Conservation (phyloP, 2,113 vertebrate genomes). For the Lontra canadensis region DNA sequence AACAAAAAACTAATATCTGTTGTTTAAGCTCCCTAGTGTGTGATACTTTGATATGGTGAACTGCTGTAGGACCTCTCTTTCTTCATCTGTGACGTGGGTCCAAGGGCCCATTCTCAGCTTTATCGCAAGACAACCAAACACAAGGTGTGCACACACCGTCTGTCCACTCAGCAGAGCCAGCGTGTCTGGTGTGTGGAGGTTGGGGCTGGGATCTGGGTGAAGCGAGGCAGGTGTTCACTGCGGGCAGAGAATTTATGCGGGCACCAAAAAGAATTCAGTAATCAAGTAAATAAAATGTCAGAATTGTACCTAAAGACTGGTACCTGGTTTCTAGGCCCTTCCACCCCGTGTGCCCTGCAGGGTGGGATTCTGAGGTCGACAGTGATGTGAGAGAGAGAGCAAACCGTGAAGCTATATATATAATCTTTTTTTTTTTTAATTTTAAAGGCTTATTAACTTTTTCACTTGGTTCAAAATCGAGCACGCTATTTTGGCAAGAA, state of each 20-base stretch:
- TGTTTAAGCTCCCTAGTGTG: fast-evolving
- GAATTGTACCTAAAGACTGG: background rate
- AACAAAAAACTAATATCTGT: too few relatives aligned
- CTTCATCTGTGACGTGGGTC: background rate
- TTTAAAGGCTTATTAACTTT: background rate
- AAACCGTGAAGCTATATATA: fast-evolving
- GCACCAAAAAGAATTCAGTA: background rate
- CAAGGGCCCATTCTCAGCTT: background rate
- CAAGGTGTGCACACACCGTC: fast-evolving
- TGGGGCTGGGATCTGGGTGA: background rate
- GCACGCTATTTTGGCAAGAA: too few relatives aligned
- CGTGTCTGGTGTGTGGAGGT: background rate
- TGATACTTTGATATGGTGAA: fast-evolving
- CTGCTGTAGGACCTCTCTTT: too few relatives aligned
- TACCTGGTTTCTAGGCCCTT: background rate
- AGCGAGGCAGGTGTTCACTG: fast-evolving
- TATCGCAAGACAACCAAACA: fast-evolving
- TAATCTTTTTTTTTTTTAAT: background rate
- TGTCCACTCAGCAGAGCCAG: background rate
- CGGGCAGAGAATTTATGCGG: background rate
- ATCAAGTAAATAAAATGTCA: background rate
- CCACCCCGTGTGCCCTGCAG: background rate
- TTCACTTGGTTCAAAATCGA: background rate
- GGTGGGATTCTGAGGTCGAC: fast-evolving
- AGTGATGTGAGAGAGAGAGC: background rate